Conservation (phyloP, 2,888 invertebrate genomes). For the Cancer borealis region DNA sequence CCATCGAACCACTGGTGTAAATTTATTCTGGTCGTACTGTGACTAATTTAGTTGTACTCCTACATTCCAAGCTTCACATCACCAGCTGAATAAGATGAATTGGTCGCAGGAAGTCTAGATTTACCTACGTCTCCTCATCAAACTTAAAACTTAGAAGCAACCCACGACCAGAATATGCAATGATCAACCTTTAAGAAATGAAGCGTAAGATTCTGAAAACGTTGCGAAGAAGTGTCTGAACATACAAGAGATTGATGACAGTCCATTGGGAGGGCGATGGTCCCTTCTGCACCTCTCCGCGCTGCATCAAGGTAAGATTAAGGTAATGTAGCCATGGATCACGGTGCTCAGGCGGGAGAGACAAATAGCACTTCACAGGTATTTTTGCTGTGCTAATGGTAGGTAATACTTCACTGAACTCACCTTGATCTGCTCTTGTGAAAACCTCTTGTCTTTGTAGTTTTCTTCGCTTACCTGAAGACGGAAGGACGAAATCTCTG, state of each 20-base stretch:
- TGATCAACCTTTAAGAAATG: not conserved
- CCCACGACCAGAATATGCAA: not conserved
- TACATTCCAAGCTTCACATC: not conserved
- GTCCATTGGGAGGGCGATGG: not conserved
- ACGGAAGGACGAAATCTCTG: not conserved
- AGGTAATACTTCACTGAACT: conserved; percentile 3
- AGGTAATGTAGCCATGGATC: not conserved
- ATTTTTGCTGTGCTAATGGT: not conserved
- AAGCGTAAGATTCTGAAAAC: not conserved
- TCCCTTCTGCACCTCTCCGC: not conserved
- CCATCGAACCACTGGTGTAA: too few species aligned
- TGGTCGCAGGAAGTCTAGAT: not conserved
- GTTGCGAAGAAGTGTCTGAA: not conserved
- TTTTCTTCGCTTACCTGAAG: not conserved
- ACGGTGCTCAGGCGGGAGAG: not conserved
- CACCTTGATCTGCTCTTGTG: not conserved
- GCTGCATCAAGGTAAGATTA: not conserved
- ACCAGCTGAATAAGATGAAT: not conserved
- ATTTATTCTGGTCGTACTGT: too few species aligned
- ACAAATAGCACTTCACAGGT: not conserved
- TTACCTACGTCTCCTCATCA: not conserved
- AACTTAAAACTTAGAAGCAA: not conserved
- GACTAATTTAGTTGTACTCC: too few species aligned
- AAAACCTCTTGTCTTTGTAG: not conserved
- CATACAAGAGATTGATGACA: not conserved